Percentiles rank a stretch among this genome's conserved stretches.
These are phyloP conservation scores for Drosophila maculinotata DNA, from an alignment of 2,888 invertebrate genomes.

Conservation along the genomic window DNA sequence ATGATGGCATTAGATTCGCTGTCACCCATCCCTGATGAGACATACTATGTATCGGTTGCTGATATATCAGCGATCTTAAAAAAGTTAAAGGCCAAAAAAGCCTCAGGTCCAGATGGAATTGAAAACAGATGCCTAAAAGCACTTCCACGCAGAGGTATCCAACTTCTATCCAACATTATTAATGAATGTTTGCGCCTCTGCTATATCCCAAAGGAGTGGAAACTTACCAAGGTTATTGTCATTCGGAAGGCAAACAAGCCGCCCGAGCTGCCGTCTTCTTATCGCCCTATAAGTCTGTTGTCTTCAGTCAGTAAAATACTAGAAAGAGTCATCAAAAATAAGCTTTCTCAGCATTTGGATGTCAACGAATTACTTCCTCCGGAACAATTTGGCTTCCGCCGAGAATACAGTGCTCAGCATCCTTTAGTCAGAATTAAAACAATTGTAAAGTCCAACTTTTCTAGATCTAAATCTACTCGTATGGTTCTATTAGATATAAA, in stretches of 20 bases:
- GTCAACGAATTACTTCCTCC: background rate
- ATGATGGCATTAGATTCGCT: no score
- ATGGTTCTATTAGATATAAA: background rate
- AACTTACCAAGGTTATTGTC: background rate
- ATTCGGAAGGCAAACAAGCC: background rate
- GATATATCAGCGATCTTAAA: no score
- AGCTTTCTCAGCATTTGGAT: background rate
- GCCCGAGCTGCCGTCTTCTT: no score
- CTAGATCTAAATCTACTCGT: slow-evolving; percentile 2
- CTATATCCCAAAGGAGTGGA: no score
- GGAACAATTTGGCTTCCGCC: background rate
- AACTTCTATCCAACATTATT: background rate
- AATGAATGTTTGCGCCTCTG: no score
- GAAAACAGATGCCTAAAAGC: no score
- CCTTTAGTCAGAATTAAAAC: background rate
- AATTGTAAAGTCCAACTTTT: background rate
- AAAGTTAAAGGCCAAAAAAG: no score
- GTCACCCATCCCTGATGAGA: no score
- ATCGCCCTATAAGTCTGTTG: background rate
- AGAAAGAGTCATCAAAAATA: background rate
- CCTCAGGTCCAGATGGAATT: background rate
- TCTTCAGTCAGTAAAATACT: background rate
- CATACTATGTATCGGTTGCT: no score
- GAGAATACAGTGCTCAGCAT: background rate
- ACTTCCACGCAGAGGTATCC: background rate